Evolutionary conservation across 1,140 invertebrate genomes (phyloP).

Genomic region (Subanguina moxae): DNA sequence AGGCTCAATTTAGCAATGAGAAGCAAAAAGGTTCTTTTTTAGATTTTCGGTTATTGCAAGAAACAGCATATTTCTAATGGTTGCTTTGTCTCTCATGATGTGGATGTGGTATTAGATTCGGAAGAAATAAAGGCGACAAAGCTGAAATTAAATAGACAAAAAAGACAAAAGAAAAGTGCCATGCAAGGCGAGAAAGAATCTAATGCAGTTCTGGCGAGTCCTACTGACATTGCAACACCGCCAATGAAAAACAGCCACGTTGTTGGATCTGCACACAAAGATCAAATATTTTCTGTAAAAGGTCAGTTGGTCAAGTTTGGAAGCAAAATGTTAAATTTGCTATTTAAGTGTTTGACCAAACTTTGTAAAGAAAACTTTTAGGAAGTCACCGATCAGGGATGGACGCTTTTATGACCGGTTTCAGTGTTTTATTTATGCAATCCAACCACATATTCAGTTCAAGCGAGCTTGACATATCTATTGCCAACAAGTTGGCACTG

Average conservation of each 20-base stretch:
- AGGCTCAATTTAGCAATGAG: too few relatives aligned
- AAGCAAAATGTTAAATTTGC: background rate
- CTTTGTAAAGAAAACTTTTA: background rate
- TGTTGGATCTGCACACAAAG: background rate
- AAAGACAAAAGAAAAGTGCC: conserved; percentile 1
- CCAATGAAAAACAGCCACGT: background rate
- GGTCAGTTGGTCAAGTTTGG: background rate
- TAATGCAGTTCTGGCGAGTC: background rate
- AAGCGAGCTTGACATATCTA: conserved; percentile 4
- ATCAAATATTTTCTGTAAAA: too few relatives aligned
- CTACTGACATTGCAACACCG: background rate
- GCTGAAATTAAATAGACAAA: background rate
- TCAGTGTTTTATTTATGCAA: conserved; percentile 9
- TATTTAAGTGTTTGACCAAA: background rate
- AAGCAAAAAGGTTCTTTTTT: background rate
- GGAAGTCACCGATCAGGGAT: conserved; percentile 11
- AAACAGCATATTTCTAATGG: background rate
- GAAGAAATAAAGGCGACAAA: conserved; percentile 1
- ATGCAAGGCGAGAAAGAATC: background rate
- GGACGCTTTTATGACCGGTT: conserved; percentile 25
- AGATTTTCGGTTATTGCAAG: conserved; percentile 9
- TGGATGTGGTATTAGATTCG: conserved; percentile 8
- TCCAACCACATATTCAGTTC: background rate
- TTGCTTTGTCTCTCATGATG: background rate
- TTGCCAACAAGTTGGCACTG: conserved; percentile 3